These are phyloP conservation scores for Thripadectes ignobilis DNA, from an alignment of 2,797 vertebrate genomes.

Conservation along the genomic window DNA sequence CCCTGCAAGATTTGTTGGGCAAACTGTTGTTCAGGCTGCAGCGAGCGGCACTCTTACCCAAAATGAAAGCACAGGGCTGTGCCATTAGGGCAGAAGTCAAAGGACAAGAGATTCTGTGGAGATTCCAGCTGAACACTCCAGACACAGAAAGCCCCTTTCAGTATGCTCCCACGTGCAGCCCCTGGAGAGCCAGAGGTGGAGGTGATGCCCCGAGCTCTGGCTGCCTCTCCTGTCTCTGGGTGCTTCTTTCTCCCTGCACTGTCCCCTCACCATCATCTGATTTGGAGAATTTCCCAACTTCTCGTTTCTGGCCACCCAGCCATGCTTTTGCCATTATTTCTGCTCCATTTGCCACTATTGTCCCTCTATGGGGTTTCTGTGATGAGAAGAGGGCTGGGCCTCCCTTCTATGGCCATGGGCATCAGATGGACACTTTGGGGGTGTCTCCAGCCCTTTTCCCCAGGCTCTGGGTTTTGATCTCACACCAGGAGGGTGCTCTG, in stretches of 20 bases:
- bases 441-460: neutral
- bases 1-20: neutral
- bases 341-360: neutral
- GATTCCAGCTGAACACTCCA: neutral
- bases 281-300: neutral
- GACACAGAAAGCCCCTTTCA: neutral
- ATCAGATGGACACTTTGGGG: neutral
- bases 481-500: fast-evolving
- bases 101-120: neutral
- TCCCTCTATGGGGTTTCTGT: neutral
- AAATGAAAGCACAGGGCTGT: neutral
- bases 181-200: fast-evolving
- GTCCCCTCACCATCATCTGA: neutral
- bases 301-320: neutral
- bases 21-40: neutral
- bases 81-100: fast-evolving
- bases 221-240: neutral
- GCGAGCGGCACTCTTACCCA: neutral
- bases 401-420: fast-evolving
- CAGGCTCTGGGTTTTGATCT: neutral
- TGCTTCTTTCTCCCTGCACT: fast-evolving
- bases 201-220: neutral
- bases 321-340: constrained; percentile 5
- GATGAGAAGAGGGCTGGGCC: neutral
- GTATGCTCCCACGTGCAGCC: fast-evolving